Conservation (phyloP, 1,140 invertebrate species). For the Vollenhovia emeryi region DNA sequence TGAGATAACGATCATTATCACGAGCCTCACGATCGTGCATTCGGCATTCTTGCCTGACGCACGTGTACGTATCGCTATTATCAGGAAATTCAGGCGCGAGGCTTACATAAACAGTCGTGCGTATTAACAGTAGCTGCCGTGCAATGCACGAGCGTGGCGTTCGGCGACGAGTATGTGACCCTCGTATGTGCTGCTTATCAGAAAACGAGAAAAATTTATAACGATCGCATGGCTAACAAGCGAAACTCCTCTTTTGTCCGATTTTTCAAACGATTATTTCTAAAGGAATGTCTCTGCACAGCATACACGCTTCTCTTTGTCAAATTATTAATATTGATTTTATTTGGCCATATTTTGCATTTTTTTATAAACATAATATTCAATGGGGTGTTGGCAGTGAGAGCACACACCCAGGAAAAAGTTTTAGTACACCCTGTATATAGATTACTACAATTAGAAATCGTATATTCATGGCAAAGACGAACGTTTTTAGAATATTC, state of each 20-base stretch:
- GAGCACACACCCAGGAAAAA: no score
- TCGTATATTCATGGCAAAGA: no score
- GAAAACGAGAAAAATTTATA: background rate
- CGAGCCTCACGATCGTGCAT: constrained; percentile 41
- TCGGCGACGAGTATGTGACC: no score
- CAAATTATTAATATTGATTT: background rate
- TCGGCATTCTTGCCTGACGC: constrained; percentile 39
- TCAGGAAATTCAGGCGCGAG: background rate
- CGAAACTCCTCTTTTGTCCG: background rate
- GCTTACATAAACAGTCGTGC: constrained; percentile 1
- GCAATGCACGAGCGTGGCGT: no score
- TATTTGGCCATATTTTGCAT: background rate
- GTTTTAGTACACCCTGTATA: no score
- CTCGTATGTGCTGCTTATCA: background rate
- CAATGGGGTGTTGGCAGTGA: no score
- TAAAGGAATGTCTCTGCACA: no score
- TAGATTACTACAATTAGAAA: no score
- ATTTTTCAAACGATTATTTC: background rate
- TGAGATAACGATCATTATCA: constrained; percentile 57
- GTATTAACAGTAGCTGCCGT: background rate
- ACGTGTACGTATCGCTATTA: constrained; percentile 3
- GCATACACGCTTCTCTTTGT: background rate
- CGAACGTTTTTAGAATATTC: no score
- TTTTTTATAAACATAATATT: no score
- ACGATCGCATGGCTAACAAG: background rate